Evolutionary conservation across 2,888 invertebrate species (phyloP).

Genomic region (Dicyrtoma fusca): DNA sequence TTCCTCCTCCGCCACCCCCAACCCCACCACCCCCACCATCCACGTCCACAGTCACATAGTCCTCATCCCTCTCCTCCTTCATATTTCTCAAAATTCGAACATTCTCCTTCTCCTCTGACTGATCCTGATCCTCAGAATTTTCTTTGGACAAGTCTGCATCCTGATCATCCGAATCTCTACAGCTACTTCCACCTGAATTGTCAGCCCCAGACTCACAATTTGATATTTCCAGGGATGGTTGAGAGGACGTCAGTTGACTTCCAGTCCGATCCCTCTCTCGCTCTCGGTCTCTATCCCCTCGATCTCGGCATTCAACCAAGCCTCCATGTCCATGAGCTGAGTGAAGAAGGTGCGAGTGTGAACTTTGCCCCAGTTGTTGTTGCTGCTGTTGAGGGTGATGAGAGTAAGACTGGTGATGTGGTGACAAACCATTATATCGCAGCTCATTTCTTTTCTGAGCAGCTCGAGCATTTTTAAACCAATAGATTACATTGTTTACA

Average conservation of each 20-base stretch:
- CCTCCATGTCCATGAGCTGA: slow-evolving; percentile 12
- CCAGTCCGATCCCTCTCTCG: neutral
- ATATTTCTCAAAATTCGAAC: slow-evolving; percentile 60
- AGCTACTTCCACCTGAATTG: slow-evolving; percentile 39
- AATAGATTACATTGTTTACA: slow-evolving; percentile 93
- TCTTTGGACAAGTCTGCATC: slow-evolving; percentile 35
- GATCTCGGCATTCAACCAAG: slow-evolving; percentile 11
- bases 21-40: slow-evolving; percentile 48
- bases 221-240: neutral
- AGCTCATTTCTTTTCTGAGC: slow-evolving; percentile 87
- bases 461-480: slow-evolving; percentile 97
- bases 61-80: slow-evolving; percentile 60
- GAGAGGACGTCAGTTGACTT: slow-evolving; percentile 13
- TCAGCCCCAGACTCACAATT: slow-evolving; percentile 43
- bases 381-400: slow-evolving; percentile 61
- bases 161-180: slow-evolving; percentile 40
- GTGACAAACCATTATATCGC: slow-evolving; percentile 59
- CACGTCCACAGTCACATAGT: slow-evolving; percentile 57
- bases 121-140: slow-evolving; percentile 10
- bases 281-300: neutral
- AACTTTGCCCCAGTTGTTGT: slow-evolving; percentile 32
- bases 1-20: slow-evolving; percentile 35
- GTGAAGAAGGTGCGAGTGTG: slow-evolving; percentile 30
- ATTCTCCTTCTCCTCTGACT: slow-evolving; percentile 43
- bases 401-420: slow-evolving; percentile 36